A percentile compares a stretch with the other conserved stretches of the same genome.
These are phyloP conservation scores for Phallusia fumigata DNA, from an alignment of 23 tunicate species.

Conservation along the genomic window DNA sequence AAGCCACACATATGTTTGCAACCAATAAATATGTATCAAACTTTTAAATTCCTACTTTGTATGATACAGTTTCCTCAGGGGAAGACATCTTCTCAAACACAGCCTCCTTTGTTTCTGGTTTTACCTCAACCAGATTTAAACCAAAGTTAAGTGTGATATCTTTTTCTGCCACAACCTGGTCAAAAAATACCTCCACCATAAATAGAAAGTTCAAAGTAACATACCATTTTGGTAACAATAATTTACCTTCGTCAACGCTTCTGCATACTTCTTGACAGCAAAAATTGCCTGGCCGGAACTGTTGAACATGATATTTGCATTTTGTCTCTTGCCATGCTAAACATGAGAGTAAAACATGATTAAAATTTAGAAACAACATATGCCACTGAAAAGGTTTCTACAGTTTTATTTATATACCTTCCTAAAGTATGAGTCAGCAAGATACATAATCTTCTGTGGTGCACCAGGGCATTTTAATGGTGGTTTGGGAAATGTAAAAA, in stretches of 20 bases:
- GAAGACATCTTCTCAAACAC: constrained; percentile 59
- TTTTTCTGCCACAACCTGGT: constrained; percentile 63
- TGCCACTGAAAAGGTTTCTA: no score
- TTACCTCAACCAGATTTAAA: constrained; percentile 73
- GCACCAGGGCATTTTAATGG: constrained; percentile 97
- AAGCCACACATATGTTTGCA: background rate
- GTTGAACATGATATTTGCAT: constrained; percentile 85
- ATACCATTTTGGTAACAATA: background rate
- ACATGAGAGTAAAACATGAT: background rate
- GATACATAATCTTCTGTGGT: constrained; percentile 95
- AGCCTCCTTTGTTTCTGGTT: constrained; percentile 75
- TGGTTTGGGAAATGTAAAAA: constrained; percentile 88
- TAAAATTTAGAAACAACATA: no score
- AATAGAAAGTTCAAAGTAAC: background rate
- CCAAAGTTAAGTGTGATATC: constrained; percentile 76
- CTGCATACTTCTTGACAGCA: constrained; percentile 95
- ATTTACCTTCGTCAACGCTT: constrained; percentile 57
- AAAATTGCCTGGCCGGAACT: constrained; percentile 87
- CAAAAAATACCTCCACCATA: background rate
- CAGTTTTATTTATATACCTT: constrained; percentile 31
- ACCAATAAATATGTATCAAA: background rate
- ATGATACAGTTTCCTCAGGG: constrained; percentile 76
- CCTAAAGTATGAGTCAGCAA: constrained; percentile 79
- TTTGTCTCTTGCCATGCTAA: constrained; percentile 79
- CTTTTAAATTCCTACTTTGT: constrained; percentile 19